Percentiles rank a stretch among this genome's conserved stretches.
phyloP scores from a whole-genome alignment of 1,140 invertebrate species.

The Luehdorfia chinensis region DNA sequence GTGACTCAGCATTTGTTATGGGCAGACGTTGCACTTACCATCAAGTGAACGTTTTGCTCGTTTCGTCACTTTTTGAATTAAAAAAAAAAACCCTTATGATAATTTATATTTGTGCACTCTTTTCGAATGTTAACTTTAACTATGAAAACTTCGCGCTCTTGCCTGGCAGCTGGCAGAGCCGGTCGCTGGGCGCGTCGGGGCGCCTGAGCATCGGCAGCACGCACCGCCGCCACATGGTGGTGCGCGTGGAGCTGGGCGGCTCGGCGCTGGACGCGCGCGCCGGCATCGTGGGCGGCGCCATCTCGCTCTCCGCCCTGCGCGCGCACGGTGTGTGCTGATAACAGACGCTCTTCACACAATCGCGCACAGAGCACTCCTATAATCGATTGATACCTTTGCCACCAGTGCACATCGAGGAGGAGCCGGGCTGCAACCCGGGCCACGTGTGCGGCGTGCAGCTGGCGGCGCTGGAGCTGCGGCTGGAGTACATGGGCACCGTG shows the following conservation, averaged over 20 bases:
- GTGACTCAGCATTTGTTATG: too few species aligned
- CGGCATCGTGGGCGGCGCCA: conserved; percentile 96
- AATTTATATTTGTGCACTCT: too few species aligned
- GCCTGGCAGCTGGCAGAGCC: conserved; percentile 95
- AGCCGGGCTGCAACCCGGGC: conserved; percentile 92
- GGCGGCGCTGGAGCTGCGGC: conserved; percentile 89
- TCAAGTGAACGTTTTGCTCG: too few species aligned
- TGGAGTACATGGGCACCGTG: conserved; percentile 98
- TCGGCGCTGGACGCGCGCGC: conserved; percentile 96
- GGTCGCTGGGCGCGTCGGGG: conserved; percentile 89
- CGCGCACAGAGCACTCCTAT: too few species aligned
- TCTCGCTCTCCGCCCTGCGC: conserved; percentile 93
- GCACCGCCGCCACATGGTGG: conserved; percentile 95
- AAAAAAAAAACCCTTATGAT: too few species aligned
- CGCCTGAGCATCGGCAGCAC: conserved; percentile 95
- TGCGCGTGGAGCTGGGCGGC: conserved; percentile 92
- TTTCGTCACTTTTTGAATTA: too few species aligned
- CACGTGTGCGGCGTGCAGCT: conserved; percentile 92
- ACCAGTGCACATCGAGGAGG: conserved; percentile 90
- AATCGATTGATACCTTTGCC: neutral
- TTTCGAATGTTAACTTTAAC: too few species aligned
- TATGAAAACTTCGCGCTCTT: too few species aligned
- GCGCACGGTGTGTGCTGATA: conserved; percentile 80
- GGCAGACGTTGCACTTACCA: too few species aligned
- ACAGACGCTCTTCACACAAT: too few species aligned